Conservation (phyloP, 2,113 vertebrate species). For the Periophthalmus modestus region DNA sequence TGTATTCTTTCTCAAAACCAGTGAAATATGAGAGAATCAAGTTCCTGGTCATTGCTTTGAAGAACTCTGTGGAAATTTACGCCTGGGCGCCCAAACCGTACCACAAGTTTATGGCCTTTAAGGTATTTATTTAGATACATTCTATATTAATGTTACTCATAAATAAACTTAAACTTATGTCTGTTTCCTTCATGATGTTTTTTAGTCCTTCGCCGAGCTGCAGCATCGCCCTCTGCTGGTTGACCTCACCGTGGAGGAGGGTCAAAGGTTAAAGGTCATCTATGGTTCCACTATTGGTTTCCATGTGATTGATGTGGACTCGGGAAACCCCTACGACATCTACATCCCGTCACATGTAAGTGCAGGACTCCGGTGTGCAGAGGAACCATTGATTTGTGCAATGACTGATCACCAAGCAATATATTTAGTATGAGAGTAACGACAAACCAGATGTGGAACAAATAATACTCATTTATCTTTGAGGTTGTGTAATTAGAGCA, state of each 20-base stretch:
- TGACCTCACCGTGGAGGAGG: constrained; percentile 97
- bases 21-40: constrained; percentile 99
- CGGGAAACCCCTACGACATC: constrained; percentile 96
- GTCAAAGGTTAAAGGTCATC: constrained; percentile 97
- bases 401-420: neutral
- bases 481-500: no score
- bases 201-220: constrained; percentile 93
- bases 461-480: no score
- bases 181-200: neutral
- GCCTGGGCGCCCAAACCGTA: constrained; percentile 99
- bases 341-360: constrained; percentile 98
- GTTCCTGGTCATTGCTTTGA: constrained; percentile 97
- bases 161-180: neutral
- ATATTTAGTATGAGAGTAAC: neutral
- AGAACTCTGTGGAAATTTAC: constrained; percentile 97
- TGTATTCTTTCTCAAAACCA: constrained; percentile 62
- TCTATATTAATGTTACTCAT: neutral
- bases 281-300: constrained; percentile 97
- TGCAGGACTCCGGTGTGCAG: constrained; percentile 15
- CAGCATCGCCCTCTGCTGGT: constrained; percentile 94
- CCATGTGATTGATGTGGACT: constrained; percentile 98
- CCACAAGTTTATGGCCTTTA: constrained; percentile 99
- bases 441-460: no score
- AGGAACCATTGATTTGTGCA: neutral
- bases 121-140: constrained; percentile 73